A percentile compares a stretch with the other conserved stretches of the same genome.
These are phyloP conservation scores for Aurelia sp. DNA, from an alignment of 30 jellyfish, hydroid and myxozoan species.

Conservation along the genomic window DNA sequence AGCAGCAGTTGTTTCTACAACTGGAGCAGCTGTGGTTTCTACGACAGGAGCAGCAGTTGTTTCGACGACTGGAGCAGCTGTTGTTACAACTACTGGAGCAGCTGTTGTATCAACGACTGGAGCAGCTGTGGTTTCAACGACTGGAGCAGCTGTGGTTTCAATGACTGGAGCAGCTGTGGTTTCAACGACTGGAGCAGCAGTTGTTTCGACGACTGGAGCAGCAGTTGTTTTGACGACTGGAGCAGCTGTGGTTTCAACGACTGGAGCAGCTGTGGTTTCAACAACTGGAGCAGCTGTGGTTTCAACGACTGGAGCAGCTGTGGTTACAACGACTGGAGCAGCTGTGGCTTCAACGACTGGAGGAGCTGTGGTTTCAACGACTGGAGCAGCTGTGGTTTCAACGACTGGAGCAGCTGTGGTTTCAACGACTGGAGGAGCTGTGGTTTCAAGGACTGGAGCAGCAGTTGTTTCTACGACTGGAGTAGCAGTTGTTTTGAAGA, in stretches of 20 bases:
- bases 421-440: conserved; percentile 4
- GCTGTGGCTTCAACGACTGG: conserved; percentile 8
- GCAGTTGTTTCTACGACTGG: conserved; percentile 15
- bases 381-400: conserved; percentile 19
- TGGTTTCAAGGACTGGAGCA: conserved; percentile 11
- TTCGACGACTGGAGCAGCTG: background rate
- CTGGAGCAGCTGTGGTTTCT: conserved; percentile 1
- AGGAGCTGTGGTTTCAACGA: background rate
- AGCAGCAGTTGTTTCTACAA: conserved; percentile 2
- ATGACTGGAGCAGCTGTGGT: conserved; percentile 11
- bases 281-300: conserved; percentile 19
- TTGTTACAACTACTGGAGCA: background rate
- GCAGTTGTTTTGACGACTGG: conserved; percentile 14
- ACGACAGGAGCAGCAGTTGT: conserved; percentile 5
- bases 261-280: conserved; percentile 1
- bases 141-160: conserved; percentile 29
- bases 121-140: conserved; percentile 23
- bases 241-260: conserved; percentile 20
- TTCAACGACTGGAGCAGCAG: conserved; percentile 17
- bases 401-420: conserved; percentile 12
- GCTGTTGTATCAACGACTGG: conserved; percentile 11
- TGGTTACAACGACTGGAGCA: background rate
- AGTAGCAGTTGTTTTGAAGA: background rate
- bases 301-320: conserved; percentile 10
- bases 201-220: background rate